Percentiles rank a stretch among this genome's conserved stretches.
phyloP scores from a whole-genome alignment of 2,888 invertebrate species.

The Meteorus cinctellus region DNA sequence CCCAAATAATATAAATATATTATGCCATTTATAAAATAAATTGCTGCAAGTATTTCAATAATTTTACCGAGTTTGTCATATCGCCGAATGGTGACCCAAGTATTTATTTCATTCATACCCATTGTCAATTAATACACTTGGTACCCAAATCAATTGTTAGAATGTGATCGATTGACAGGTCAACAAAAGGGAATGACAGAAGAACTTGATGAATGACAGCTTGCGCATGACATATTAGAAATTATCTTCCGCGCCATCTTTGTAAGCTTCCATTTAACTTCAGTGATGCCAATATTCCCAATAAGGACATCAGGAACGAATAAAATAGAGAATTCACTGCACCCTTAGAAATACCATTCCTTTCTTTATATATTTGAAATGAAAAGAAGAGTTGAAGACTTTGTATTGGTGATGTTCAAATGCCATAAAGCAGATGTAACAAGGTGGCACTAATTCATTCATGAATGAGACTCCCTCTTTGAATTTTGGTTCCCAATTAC shows the following conservation, averaged over 20 bases:
- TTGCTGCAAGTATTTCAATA: neutral
- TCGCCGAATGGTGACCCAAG: slow-evolving; percentile 62
- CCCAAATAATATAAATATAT: slow-evolving; percentile 6
- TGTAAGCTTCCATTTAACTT: neutral
- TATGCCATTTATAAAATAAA: neutral
- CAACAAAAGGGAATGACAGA: neutral
- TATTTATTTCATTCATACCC: slow-evolving; percentile 62
- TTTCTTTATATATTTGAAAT: no score
- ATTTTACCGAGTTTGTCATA: slow-evolving; percentile 63
- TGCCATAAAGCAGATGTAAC: no score
- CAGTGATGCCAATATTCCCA: neutral
- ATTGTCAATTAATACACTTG: slow-evolving; percentile 43
- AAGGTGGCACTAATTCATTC: no score
- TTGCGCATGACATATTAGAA: neutral
- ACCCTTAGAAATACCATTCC: no score
- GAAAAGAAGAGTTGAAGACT: no score
- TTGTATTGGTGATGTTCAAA: no score
- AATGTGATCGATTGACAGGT: neutral
- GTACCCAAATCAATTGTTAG: neutral
- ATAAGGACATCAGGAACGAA: no score
- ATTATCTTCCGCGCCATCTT: neutral
- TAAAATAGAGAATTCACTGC: no score
- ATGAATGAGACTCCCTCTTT: no score
- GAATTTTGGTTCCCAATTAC: no score
- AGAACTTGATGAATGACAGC: neutral